Evolutionary conservation across 2,888 invertebrate species (phyloP), one percentile per base, ranked within the genome.

Genomic region (Hirudinaria manillensis): DNA sequence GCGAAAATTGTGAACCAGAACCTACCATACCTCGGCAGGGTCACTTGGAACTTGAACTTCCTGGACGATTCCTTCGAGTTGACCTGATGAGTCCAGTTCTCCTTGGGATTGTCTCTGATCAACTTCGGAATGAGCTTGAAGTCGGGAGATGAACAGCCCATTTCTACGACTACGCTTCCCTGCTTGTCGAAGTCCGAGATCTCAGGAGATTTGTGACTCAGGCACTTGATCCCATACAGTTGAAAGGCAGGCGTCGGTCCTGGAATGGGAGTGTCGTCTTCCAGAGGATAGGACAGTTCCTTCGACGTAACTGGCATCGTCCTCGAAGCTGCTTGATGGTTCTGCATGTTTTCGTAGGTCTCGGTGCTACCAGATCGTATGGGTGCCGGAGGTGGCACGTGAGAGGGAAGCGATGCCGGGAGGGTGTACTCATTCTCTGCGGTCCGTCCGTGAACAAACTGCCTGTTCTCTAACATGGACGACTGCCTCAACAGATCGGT

Each of bases 1-100:
- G 83, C 85, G 75, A 82, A 85, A 32, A 85, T 76, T 67, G 82
- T 82, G 71, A 85, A 77, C 81, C 83, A 80, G 78, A 82, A 85
- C 78, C 82, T 82, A 21, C 84, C 84, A 34, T 82, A 80, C 61
- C 81, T 81, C 0, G 81, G 81, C 29, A 83, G 78, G n/a, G 78
- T 80, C 27, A 80, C 34, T 21, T 74, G 74, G 72, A 80, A 78
- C 68, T 78, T 79, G 55, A 70, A 76, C 65, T 79, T 80, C 66
- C 79, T 79, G 34, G 77, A 77, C 36, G 76, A 73, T 19, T 80
- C 80, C 6, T 80, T 77, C 79, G 82, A 80, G 27, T 79, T 76
- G 10, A 82, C 82, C 73, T 80, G 79, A 38, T 84, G 83, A 21
- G 81, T 78, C 61, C 61, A 61, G 72, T 81, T 81, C 72, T 85